Conservation (phyloP, 2,113 vertebrate species). For the Alosa alosa region DNA sequence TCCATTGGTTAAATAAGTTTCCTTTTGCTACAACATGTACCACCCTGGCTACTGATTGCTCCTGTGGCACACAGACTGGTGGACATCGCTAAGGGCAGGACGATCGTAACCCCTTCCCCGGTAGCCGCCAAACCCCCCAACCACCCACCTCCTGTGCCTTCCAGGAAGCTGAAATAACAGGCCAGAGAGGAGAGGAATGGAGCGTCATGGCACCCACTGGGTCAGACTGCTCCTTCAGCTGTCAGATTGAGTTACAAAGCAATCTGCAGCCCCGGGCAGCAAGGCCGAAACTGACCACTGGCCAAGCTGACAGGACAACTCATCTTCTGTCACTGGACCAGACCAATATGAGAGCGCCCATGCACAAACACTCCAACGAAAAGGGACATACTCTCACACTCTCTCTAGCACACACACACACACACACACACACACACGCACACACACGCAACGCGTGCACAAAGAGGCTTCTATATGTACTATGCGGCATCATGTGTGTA, state of each 20-base stretch:
- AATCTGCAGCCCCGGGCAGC: slow-evolving; percentile 34
- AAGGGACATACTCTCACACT: slow-evolving; percentile 9
- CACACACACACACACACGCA: neutral
- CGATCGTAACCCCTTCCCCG: neutral
- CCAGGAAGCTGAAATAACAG: neutral
- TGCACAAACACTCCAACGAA: slow-evolving; percentile 16
- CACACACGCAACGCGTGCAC: neutral
- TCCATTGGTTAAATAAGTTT: neutral
- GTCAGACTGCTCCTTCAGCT: slow-evolving; percentile 45
- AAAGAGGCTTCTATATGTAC: neutral
- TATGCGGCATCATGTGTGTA: neutral
- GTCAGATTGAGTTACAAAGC: slow-evolving; percentile 64
- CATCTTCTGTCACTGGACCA: slow-evolving; percentile 50
- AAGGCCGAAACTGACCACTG: slow-evolving; percentile 69
- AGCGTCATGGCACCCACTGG: neutral
- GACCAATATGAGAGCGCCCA: slow-evolving; percentile 37
- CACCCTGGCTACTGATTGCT: neutral
- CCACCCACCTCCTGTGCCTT: neutral
- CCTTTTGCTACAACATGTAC: neutral
- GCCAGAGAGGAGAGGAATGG: too few relatives aligned
- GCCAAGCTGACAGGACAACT: slow-evolving; percentile 69
- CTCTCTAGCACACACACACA: neutral
- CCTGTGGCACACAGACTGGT: neutral
- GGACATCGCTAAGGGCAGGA: neutral
- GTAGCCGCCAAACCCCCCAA: neutral